phyloP scores from a whole-genome alignment of 2,797 vertebrate species.

The Anguilla megastoma region DNA sequence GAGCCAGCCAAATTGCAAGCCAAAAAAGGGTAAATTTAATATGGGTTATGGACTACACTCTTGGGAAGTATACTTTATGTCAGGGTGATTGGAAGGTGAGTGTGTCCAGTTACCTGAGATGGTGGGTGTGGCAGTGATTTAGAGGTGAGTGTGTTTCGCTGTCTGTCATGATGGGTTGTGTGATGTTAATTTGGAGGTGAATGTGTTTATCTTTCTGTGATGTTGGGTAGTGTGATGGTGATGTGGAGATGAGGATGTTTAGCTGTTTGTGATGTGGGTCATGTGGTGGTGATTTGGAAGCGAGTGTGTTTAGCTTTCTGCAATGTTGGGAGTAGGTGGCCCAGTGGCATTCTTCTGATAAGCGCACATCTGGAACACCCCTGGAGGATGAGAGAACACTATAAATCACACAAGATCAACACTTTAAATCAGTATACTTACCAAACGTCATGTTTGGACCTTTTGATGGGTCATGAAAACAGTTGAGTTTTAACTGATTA shows the following conservation, averaged over 20 bases:
- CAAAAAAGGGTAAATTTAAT: background rate
- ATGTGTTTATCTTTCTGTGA: slow-evolving; percentile 42
- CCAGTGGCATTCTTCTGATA: slow-evolving; percentile 64
- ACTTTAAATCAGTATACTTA: background rate
- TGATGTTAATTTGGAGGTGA: background rate
- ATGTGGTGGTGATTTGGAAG: background rate
- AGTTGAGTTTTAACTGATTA: background rate
- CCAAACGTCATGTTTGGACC: background rate
- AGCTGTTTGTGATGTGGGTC: slow-evolving; percentile 34
- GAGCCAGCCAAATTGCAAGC: background rate
- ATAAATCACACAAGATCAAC: background rate
- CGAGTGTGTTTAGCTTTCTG: slow-evolving; percentile 56
- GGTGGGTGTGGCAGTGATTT: slow-evolving; percentile 36
- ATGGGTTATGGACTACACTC: background rate
- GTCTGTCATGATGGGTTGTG: slow-evolving; percentile 52
- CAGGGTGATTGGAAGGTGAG: background rate
- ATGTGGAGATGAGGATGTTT: background rate
- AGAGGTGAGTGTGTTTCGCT: background rate
- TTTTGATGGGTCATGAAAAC: background rate
- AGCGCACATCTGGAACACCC: slow-evolving; percentile 72
- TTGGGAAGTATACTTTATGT: background rate
- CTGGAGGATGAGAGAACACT: slow-evolving; percentile 46
- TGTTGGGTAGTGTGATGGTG: slow-evolving; percentile 39
- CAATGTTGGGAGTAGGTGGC: slow-evolving; percentile 57
- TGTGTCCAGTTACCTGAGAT: slow-evolving; percentile 42